Conservation (phyloP, 2,888 invertebrate genomes). For the Eulithis prunata region DNA sequence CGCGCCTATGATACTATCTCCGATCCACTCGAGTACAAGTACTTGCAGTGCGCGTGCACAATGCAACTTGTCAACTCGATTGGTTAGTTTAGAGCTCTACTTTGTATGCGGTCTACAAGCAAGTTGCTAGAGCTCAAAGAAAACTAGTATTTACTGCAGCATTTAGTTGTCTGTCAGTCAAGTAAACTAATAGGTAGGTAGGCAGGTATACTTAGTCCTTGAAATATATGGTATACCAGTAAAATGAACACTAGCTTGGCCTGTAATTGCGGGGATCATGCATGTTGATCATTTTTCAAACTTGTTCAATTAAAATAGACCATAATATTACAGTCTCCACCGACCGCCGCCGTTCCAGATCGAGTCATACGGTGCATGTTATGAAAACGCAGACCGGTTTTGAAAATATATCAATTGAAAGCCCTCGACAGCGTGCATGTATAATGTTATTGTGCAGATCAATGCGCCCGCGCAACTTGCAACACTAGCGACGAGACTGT, state of each 20-base stretch:
- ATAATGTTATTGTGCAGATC: constrained; percentile 76
- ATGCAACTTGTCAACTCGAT: constrained; percentile 47
- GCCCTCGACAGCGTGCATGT: constrained; percentile 68
- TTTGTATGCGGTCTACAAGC: constrained; percentile 27
- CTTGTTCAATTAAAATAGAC: constrained; percentile 45
- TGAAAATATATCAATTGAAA: constrained; percentile 82
- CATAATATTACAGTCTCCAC: constrained; percentile 39
- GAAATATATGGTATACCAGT: not conserved
- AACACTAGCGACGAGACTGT: constrained; percentile 64
- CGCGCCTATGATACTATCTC: constrained; percentile 49
- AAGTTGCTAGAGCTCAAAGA: too few species aligned
- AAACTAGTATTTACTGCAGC: too few species aligned
- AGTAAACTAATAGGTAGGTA: too few species aligned
- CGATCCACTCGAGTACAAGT: constrained; percentile 48
- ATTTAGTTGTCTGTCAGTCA: too few species aligned
- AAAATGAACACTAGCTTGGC: constrained; percentile 5
- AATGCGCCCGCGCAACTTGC: constrained; percentile 58
- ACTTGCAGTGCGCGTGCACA: constrained; percentile 50
- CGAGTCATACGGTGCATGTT: constrained; percentile 63
- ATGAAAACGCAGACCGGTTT: constrained; percentile 80
- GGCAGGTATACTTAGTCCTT: constrained; percentile 28
- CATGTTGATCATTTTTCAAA: constrained; percentile 11
- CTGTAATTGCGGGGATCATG: constrained; percentile 9
- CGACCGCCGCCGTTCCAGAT: constrained; percentile 51
- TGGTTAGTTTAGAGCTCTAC: constrained; percentile 41